Evolutionary conservation across 2,797 vertebrate genomes (phyloP).

Genomic region (Momotus momota): DNA sequence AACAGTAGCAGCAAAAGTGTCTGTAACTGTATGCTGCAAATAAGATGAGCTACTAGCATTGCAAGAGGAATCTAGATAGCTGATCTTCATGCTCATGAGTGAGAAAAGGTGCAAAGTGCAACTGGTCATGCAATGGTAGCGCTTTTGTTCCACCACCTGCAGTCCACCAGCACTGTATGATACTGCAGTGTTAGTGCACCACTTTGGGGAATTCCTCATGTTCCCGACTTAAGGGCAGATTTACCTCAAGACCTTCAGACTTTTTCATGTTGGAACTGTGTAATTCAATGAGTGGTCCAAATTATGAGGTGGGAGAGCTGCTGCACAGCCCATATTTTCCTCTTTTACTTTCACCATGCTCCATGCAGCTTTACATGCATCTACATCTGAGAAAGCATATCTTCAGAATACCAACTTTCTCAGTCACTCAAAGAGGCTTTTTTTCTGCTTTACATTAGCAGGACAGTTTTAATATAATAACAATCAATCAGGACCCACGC

Average conservation of each 20-base stretch:
- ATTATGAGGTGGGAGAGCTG: background rate
- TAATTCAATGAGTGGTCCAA: background rate
- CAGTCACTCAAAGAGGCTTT: background rate
- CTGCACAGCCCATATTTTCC: background rate
- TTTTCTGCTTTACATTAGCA: background rate
- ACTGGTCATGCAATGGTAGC: rapidly evolving
- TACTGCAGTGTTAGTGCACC: background rate
- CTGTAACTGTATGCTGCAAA: background rate
- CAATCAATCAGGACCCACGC: background rate
- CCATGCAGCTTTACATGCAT: background rate
- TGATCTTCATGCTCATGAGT: background rate
- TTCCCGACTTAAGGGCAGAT: background rate
- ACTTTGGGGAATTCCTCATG: background rate
- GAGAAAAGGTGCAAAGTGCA: background rate
- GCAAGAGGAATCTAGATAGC: background rate
- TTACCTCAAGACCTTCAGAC: background rate
- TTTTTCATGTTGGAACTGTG: background rate
- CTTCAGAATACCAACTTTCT: background rate
- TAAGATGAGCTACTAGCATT: background rate
- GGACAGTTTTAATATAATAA: background rate
- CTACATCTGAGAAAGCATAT: background rate
- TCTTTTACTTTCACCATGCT: background rate
- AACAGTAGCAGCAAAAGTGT: background rate
- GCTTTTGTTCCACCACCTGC: background rate
- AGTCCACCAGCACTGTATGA: background rate